Evolutionary conservation across 2,113 vertebrate genomes (phyloP).

Genomic region (Ellobius talpinus): DNA sequence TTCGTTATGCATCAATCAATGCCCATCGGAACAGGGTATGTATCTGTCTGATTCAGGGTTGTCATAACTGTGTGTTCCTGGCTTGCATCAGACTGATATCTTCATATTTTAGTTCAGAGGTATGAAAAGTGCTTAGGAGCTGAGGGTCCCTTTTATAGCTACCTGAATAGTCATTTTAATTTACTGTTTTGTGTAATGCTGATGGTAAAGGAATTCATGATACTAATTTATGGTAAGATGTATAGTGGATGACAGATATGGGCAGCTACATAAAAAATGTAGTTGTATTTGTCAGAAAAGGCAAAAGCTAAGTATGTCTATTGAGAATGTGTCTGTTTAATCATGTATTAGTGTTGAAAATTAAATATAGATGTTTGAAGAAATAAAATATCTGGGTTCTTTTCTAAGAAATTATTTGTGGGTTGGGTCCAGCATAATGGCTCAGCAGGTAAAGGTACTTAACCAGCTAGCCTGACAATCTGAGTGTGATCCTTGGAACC

Average conservation of each 20-base stretch:
- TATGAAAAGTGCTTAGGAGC: constrained; percentile 19
- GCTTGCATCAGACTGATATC: neutral
- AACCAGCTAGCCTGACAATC: neutral
- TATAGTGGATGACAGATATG: neutral
- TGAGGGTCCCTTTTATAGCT: neutral
- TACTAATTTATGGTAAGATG: neutral
- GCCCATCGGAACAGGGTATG: constrained; percentile 98
- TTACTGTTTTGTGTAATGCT: neutral
- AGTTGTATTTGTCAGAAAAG: constrained; percentile 54
- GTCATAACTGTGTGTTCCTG: neutral
- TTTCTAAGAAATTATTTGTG: constrained; percentile 44
- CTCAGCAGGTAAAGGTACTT: neutral
- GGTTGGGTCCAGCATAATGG: neutral
- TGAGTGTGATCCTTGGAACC: neutral
- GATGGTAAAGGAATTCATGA: neutral
- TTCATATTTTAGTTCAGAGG: neutral
- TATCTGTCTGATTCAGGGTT: constrained; percentile 43
- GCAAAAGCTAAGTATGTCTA: neutral
- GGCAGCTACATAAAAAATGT: constrained; percentile 45
- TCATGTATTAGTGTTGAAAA: constrained; percentile 48
- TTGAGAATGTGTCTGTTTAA: constrained; percentile 23
- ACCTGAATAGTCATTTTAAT: neutral
- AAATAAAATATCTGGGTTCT: constrained; percentile 22
- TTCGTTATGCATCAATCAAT: constrained; percentile 98
- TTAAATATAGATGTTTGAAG: constrained; percentile 31